Percentiles rank a stretch among this genome's conserved stretches.
Evolutionary conservation across 2,113 vertebrate species (phyloP).

Genomic region (Bufo bufo): DNA sequence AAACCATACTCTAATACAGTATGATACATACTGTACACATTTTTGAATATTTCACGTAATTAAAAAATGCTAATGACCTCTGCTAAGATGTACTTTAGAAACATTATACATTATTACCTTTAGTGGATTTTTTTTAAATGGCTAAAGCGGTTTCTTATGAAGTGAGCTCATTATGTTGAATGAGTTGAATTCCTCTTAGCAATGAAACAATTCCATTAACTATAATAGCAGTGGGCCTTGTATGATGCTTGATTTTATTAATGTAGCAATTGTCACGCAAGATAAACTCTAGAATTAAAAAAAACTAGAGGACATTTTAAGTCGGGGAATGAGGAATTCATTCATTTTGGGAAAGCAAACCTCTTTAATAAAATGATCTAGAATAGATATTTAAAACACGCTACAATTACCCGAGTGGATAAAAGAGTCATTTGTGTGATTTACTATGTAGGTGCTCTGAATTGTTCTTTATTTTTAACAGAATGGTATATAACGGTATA

Average conservation of each 20-base stretch:
- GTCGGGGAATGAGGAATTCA: conserved; percentile 38
- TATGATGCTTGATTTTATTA: conserved; percentile 55
- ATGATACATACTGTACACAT: neutral
- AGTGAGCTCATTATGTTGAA: conserved; percentile 49
- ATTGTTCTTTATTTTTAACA: neutral
- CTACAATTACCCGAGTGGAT: neutral
- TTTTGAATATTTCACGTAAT: conserved; percentile 27
- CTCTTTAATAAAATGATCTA: conserved; percentile 37
- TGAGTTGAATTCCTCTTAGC: conserved; percentile 54
- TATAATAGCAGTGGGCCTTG: conserved; percentile 50
- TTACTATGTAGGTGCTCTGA: neutral
- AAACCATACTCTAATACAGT: neutral
- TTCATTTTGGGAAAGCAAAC: conserved; percentile 36
- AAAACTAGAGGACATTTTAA: conserved; percentile 19
- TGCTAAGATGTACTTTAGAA: conserved; percentile 30
- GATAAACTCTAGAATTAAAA: conserved; percentile 44
- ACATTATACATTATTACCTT: conserved; percentile 46
- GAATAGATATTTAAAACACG: conserved; percentile 6
- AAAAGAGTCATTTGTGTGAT: conserved; percentile 8
- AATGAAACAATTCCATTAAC: conserved; percentile 54
- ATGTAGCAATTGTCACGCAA: conserved; percentile 53
- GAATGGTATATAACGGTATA: neutral
- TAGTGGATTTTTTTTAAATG: conserved; percentile 28
- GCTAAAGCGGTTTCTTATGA: conserved; percentile 35
- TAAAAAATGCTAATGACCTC: conserved; percentile 38